Conservation (phyloP, 2,113 vertebrate genomes). For the Cranoglanis bouderius region DNA sequence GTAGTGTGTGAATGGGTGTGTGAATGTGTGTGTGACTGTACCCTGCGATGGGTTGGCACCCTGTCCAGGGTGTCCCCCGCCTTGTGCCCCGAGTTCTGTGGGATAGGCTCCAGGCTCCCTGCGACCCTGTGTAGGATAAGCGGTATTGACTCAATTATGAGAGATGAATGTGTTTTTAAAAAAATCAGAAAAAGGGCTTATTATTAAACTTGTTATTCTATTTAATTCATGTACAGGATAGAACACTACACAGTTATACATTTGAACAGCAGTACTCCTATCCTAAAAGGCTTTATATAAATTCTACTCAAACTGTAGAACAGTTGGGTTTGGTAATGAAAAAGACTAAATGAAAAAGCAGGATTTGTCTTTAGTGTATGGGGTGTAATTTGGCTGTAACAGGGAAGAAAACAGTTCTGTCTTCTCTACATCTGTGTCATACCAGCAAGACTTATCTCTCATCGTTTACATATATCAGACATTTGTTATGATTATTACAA, state of each 20-base stretch:
- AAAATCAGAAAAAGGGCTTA: not conserved
- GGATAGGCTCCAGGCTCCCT: too few species aligned
- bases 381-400: constrained; percentile 1
- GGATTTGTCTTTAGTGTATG: not conserved
- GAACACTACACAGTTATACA: not conserved
- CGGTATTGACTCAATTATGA: not conserved
- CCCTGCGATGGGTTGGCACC: too few species aligned
- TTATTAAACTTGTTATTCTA: not conserved
- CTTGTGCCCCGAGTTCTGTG: too few species aligned
- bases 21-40: too few species aligned
- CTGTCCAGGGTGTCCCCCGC: too few species aligned
- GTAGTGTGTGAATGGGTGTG: too few species aligned
- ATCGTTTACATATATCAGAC: constrained; percentile 18
- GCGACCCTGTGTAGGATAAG: too few species aligned
- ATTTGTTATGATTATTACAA: constrained; percentile 32
- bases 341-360: not conserved
- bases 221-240: not conserved
- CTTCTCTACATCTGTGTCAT: constrained; percentile 2
- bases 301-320: not conserved
- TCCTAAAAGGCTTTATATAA: not conserved
- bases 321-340: not conserved
- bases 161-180: not conserved
- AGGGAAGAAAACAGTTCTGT: constrained; percentile 13
- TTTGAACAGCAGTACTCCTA: not conserved
- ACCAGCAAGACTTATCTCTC: constrained; percentile 19